Base-by-base conservation (phyloP, 1,140 invertebrate species). In the Teleogryllus occipitalis region DNA sequence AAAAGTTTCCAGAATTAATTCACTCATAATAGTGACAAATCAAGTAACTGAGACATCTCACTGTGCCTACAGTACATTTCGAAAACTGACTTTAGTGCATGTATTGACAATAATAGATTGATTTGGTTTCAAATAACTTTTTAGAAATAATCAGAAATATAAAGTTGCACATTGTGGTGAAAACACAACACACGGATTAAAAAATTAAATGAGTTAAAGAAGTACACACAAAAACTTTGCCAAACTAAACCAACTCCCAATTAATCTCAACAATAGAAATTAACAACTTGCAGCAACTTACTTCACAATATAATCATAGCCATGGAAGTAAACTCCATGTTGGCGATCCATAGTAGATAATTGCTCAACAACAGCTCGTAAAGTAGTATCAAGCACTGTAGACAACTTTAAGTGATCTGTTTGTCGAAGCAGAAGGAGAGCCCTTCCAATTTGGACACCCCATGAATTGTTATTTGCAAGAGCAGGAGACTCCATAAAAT, bases 281-380 rank as follows among this genome's bases (percentile, higher is more conserved):
- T 39, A 39, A 39, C 27, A 39, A 39, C 5, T 39, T 39, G 5
- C 27, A 39, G n/a, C 75, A 75, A 65, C 54, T 82, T 85, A 90
- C 85, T 94, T 93, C 27, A 96, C 88, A 79, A 98, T 91, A 82
- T 93, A 89, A 75, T 92, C 90, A 85, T 97, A 97, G 77, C 92
- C 93, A 84, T 94, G 90, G 79, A 93, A 90, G 84, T 97, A 97
- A 39, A 92, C 92, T n/a, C 93, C 93, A 81, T 87, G 87, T 81
- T 91, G 90, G 84, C 90, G 87, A 81, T 86, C 87, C 39, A 87
- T 88, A 49, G 88, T 88, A 39, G 91, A 91, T 47, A 96, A 85
- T 80, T 91, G 89, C 27, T 92, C 89, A 47, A 95, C 88, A 82
- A 94, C 86, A 65, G 89, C 84, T 18, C 86, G 85, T 73, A 91